Percentiles rank a stretch among this genome's conserved stretches.
These are phyloP conservation scores for Halictus quadricinctus DNA, from an alignment of 2,888 invertebrate species.

Conservation along the genomic window DNA sequence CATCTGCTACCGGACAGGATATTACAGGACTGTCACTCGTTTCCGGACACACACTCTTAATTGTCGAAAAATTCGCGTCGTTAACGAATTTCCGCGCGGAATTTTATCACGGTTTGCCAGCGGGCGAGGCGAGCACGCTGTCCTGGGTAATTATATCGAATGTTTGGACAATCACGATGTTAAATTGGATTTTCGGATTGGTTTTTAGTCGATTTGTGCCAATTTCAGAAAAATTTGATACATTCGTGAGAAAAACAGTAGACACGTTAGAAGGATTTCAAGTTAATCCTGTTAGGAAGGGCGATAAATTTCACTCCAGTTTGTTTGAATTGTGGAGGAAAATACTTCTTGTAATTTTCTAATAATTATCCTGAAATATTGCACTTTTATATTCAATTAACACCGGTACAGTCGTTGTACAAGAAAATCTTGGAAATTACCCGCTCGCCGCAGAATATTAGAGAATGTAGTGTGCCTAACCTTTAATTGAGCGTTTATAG, in stretches of 20 bases:
- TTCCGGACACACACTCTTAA: neutral
- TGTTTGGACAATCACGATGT: neutral
- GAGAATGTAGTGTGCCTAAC: no score
- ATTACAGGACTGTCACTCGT: neutral
- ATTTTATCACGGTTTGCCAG: neutral
- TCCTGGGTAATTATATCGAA: neutral
- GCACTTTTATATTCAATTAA: no score
- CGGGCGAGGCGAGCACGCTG: no score
- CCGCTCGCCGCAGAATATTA: no score
- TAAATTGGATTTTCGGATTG: neutral
- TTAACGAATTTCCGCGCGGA: neutral
- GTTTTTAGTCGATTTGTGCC: no score
- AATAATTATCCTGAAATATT: neutral
- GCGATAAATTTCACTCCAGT: no score
- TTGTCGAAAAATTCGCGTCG: neutral
- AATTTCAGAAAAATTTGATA: no score
- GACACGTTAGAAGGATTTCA: no score
- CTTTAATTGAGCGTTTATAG: no score
- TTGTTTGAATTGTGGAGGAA: no score
- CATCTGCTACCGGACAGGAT: slow-evolving; percentile 23
- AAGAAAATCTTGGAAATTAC: neutral
- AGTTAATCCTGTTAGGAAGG: no score
- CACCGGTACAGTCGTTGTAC: neutral
- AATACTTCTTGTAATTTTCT: neutral
- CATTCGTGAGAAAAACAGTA: no score